Evolutionary conservation across 2,113 vertebrate species (phyloP).

Genomic region (Suncus etruscus): DNA sequence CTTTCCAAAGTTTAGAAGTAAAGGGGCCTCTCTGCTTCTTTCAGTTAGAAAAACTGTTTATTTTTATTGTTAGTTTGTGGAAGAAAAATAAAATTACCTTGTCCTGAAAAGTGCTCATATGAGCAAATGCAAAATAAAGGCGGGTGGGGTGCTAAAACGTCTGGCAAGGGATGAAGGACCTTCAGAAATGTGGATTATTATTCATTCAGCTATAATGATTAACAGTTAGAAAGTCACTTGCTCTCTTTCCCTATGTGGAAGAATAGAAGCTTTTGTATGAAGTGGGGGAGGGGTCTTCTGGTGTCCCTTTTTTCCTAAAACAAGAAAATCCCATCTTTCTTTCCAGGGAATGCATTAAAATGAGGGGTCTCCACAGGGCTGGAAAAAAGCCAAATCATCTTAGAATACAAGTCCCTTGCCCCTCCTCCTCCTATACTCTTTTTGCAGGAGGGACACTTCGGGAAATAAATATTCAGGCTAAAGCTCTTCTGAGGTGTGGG

Average conservation of each 20-base stretch:
- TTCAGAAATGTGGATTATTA: conserved; percentile 79
- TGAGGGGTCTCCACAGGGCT: conserved; percentile 46
- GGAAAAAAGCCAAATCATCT: conserved; percentile 78
- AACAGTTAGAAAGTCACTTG: conserved; percentile 83
- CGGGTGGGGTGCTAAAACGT: conserved; percentile 47
- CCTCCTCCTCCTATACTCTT: background rate
- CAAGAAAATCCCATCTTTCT: conserved; percentile 74
- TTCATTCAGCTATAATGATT: conserved; percentile 80
- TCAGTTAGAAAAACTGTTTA: background rate
- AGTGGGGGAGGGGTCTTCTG: background rate
- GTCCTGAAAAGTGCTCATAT: conserved; percentile 69
- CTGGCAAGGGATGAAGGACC: conserved; percentile 66
- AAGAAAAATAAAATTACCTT: conserved; percentile 74
- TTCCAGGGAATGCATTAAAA: conserved; percentile 83
- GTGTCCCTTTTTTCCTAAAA: conserved; percentile 62
- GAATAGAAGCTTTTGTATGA: conserved; percentile 82
- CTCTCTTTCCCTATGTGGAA: conserved; percentile 72
- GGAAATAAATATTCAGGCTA: conserved; percentile 14
- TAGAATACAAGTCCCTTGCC: conserved; percentile 58
- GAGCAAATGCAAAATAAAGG: conserved; percentile 71
- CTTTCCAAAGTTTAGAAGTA: conserved; percentile 56
- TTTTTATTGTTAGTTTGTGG: background rate
- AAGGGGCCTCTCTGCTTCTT: conserved; percentile 47
- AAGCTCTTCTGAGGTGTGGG: background rate
- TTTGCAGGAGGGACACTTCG: conserved; percentile 11